phyloP scores from a whole-genome alignment of 2,113 vertebrate genomes.

The Castor canadensis region DNA sequence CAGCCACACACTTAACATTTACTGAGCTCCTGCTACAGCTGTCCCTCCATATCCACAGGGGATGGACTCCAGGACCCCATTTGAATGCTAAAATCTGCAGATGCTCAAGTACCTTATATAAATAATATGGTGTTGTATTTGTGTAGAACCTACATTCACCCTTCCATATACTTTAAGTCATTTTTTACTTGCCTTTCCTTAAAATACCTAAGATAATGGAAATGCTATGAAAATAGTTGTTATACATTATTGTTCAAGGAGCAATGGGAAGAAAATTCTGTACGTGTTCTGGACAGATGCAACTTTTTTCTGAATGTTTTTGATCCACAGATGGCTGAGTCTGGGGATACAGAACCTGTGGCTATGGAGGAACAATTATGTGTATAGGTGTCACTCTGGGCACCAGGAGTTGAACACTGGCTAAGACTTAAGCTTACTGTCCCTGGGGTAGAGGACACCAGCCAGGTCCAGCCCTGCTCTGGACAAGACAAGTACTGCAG shows the following conservation, averaged over 20 bases:
- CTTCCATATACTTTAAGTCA: neutral
- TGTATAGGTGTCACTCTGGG: neutral
- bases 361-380: too few species aligned
- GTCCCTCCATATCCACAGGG: neutral
- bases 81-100: neutral
- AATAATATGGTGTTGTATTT: neutral
- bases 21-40: neutral
- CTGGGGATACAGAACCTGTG: too few species aligned
- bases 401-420: neutral
- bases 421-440: neutral
- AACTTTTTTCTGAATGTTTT: too few species aligned
- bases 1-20: neutral
- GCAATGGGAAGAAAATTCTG: too few species aligned
- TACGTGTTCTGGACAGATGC: too few species aligned
- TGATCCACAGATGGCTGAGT: too few species aligned
- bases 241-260: neutral
- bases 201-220: too few species aligned
- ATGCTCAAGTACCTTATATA: too few species aligned
- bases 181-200: neutral
- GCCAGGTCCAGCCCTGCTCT: too few species aligned
- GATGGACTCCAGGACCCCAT: neutral
- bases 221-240: neutral
- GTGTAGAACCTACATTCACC: neutral
- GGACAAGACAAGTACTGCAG: neutral
- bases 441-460: neutral